Evolutionary conservation across 2,888 invertebrate genomes (phyloP), one percentile per base, ranked within the genome.

Genomic region (Cylindroiulus punctatus): DNA sequence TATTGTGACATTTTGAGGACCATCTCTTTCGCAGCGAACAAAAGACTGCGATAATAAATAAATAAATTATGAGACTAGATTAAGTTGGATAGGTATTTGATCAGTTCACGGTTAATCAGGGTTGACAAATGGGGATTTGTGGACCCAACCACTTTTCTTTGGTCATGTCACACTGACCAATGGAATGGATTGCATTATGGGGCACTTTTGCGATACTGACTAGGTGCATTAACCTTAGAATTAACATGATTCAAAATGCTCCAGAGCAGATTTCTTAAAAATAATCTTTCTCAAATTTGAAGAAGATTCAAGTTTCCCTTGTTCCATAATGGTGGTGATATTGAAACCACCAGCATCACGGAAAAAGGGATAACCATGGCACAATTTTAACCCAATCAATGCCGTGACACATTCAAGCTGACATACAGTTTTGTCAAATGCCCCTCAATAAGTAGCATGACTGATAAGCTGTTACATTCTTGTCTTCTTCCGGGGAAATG

Each of bases 1-100:
- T 22, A 57, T 57, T 57, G 57, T 57, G 57, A 57, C 57, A 57
- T 22, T 57, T 57, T 22, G 57, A 57, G 57, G n/a, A 57, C 44
- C 52, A 22, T 57, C 22, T 57, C 22, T 57, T n/a, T n/a, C 22
- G 22, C 57, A 57, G 57, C n/a, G 10, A 22, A 57, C n/a, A 22
- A 57, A 22, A 47, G 5, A 57, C 57, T 57, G 57, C 57, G 22
- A 22, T 22, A 57, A 57, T 57, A 57, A 57, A 57, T 57, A 57
- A 57, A 57, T 47, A 17, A 47, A 47, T 57, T 57, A 57, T 57
- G 57, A 1, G 57, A 57, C 57, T 57, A 57, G 57, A 57, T 22
- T 57, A 57, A n/a, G n/a, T 57, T 57, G 22, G 57, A 57, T 57
- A 57, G 22, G 22, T 22, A 57, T 57, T 57, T 57, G 57, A 57